Conservation (phyloP, 2,797 vertebrate species). For the Pseudomugil tenellus region DNA sequence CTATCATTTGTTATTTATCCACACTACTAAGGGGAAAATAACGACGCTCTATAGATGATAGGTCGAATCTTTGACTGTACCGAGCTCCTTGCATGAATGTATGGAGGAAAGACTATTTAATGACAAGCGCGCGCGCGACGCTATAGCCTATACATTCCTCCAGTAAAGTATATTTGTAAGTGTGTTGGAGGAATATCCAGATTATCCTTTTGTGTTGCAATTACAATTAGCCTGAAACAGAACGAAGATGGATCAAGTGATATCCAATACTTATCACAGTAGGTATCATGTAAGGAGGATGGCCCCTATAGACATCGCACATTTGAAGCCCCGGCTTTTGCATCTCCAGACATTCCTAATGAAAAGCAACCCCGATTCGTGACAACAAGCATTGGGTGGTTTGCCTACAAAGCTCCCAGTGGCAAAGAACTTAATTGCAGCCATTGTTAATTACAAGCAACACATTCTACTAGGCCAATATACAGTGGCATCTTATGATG, state of each 20-base stretch:
- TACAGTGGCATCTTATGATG: constrained; percentile 52
- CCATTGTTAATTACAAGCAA: constrained; percentile 69
- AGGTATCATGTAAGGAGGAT: constrained; percentile 39
- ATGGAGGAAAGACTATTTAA: constrained; percentile 54
- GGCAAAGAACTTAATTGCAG: constrained; percentile 57
- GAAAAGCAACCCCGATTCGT: constrained; percentile 39
- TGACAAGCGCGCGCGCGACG: constrained; percentile 39
- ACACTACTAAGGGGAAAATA: constrained; percentile 38
- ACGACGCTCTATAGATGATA: constrained; percentile 55
- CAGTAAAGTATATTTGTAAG: constrained; percentile 29
- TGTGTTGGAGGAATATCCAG: constrained; percentile 13
- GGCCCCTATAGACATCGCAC: constrained; percentile 33
- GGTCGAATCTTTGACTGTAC: constrained; percentile 37
- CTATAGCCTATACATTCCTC: constrained; percentile 56
- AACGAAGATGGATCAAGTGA: background rate
- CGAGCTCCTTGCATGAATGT: constrained; percentile 62
- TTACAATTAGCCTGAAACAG: constrained; percentile 1
- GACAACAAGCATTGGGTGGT: constrained; percentile 46
- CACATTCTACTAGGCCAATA: constrained; percentile 60
- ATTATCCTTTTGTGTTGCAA: constrained; percentile 16
- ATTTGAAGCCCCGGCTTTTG: constrained; percentile 49
- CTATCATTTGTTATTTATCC: constrained; percentile 35
- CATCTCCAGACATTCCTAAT: constrained; percentile 35
- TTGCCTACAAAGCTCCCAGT: constrained; percentile 54
- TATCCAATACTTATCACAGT: constrained; percentile 13